Evolutionary conservation across 35 echinoderm and acorn worm species (phyloP).

Genomic region (Patiria miniata): DNA sequence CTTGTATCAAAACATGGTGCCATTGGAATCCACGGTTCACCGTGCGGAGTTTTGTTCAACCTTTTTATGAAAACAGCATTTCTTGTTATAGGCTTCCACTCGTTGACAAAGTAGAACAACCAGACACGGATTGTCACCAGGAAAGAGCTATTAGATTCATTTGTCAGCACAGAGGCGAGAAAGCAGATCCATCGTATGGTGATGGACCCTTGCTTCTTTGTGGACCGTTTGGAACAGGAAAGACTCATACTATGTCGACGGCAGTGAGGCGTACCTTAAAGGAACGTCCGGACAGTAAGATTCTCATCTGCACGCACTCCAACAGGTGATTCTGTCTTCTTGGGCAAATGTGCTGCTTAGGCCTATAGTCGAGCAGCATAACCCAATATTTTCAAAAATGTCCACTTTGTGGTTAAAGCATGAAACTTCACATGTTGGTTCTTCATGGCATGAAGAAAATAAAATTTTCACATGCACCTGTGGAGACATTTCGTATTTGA

Average conservation of each 20-base stretch:
- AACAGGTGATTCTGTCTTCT: constrained; percentile 63
- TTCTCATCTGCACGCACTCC: constrained; percentile 86
- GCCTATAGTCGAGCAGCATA: background rate
- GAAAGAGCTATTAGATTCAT: background rate
- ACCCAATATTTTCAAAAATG: background rate
- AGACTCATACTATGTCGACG: constrained; percentile 68
- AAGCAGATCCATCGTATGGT: background rate
- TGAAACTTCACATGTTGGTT: background rate
- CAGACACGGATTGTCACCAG: background rate
- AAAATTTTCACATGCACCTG: no score
- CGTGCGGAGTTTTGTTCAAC: no score
- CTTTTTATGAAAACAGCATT: no score
- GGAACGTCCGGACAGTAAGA: constrained; percentile 35
- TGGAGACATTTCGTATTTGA: no score
- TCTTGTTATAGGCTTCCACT: constrained; percentile 6
- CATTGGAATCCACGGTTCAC: no score
- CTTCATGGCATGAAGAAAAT: no score
- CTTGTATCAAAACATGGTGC: no score
- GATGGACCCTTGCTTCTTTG: constrained; percentile 59
- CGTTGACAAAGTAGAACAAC: background rate
- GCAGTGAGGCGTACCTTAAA: constrained; percentile 53
- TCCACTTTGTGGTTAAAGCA: background rate
- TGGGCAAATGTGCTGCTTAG: background rate
- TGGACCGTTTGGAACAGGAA: constrained; percentile 91
- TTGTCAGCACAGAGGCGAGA: background rate